Conservation (phyloP, 2,797 vertebrate species). For the Lycodopsis pacificus region DNA sequence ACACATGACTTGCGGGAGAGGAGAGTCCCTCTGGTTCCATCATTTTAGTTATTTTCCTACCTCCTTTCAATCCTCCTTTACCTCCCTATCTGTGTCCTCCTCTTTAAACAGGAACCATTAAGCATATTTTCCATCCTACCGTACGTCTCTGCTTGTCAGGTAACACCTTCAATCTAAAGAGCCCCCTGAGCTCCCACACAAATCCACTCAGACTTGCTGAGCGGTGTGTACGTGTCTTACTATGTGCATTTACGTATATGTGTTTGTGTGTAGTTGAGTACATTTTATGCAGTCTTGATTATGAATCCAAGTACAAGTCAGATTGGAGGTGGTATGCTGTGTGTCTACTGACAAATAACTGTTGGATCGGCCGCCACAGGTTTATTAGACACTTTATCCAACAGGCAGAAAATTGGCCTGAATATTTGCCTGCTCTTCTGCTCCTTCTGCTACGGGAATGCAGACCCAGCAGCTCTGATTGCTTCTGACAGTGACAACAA, state of each 20-base stretch:
- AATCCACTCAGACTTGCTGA: constrained; percentile 19
- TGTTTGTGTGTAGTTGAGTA: constrained; percentile 5
- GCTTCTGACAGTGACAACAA: constrained; percentile 80
- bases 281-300: constrained; percentile 30
- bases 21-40: constrained; percentile 52
- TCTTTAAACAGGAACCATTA: constrained; percentile 54
- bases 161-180: constrained; percentile 61
- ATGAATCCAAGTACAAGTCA: constrained; percentile 41
- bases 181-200: constrained; percentile 36
- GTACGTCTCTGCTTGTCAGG: constrained; percentile 60
- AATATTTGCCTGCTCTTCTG: constrained; percentile 67
- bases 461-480: constrained; percentile 70
- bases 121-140: constrained; percentile 69
- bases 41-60: constrained; percentile 39
- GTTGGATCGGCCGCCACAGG: constrained; percentile 54
- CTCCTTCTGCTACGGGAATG: constrained; percentile 59
- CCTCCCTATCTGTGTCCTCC: constrained; percentile 57
- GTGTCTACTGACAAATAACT: constrained; percentile 62
- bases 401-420: constrained; percentile 75
- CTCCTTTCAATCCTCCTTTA: constrained; percentile 17
- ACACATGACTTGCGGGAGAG: constrained; percentile 58
- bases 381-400: constrained; percentile 73
- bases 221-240: not conserved
- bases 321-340: constrained; percentile 11
- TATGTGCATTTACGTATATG: not conserved